Conservation (phyloP, 2,113 vertebrate genomes). For the Rhadina sibilatrix region DNA sequence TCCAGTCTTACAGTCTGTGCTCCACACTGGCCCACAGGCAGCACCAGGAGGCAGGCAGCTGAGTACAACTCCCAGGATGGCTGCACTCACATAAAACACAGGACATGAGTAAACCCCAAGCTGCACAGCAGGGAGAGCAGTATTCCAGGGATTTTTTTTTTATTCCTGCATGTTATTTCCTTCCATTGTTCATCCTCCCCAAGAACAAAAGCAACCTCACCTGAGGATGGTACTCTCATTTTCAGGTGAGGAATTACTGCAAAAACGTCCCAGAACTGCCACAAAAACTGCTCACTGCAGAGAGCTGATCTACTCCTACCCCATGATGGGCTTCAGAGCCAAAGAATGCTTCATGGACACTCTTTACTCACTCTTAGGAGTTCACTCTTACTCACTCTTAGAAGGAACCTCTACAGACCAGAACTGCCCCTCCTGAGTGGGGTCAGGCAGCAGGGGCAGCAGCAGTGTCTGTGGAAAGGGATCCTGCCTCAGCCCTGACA, state of each 20-base stretch:
- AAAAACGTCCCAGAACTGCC: neutral
- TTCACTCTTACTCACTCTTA: no score
- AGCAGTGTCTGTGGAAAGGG: neutral
- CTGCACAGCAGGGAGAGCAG: neutral
- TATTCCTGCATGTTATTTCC: neutral
- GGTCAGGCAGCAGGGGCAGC: neutral
- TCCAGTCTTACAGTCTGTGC: neutral
- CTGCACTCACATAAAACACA: rapidly evolving
- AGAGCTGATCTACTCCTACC: neutral
- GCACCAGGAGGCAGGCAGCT: neutral
- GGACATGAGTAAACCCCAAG: neutral
- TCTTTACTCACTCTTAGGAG: neutral
- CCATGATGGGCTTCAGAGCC: neutral
- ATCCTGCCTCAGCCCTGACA: neutral
- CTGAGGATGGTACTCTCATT: neutral
- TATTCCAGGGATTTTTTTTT: neutral
- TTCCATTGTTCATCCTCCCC: neutral
- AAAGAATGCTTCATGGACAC: neutral
- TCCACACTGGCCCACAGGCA: neutral
- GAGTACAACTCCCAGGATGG: rapidly evolving
- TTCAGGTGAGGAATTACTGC: neutral
- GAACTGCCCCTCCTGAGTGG: neutral
- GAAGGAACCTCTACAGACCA: no score
- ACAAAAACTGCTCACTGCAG: neutral
- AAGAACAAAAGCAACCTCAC: neutral